A percentile compares a stretch with the other conserved stretches of the same genome.
phyloP scores from a whole-genome alignment of 2,797 vertebrate species.

The Gallinago solitaria region DNA sequence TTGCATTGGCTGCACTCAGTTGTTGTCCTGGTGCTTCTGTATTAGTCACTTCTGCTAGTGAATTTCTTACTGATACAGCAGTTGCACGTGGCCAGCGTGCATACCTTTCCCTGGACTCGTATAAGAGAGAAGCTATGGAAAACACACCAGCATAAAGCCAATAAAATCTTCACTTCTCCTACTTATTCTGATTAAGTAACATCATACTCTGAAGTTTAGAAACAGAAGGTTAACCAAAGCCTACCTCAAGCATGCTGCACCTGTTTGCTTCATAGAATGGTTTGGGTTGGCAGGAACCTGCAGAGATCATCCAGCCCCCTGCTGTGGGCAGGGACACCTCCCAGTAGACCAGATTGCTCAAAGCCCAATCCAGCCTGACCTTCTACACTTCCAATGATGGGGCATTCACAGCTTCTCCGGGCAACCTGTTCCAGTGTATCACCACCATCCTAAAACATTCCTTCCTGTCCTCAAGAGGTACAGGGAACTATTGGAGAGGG shows the following conservation, averaged over 20 bases:
- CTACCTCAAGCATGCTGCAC: neutral
- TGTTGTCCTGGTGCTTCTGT: neutral
- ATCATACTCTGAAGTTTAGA: neutral
- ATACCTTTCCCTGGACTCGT: neutral
- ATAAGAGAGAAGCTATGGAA: neutral
- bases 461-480: neutral
- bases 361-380: neutral
- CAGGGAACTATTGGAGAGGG: no score
- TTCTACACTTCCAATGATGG: neutral
- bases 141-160: neutral
- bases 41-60: neutral
- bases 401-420: neutral
- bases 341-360: neutral
- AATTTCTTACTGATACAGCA: neutral
- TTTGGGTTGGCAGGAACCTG: neutral
- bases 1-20: neutral
- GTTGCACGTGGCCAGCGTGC: neutral
- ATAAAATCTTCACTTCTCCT: neutral
- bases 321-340: rapidly evolving
- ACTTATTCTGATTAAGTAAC: neutral
- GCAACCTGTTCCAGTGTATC: neutral
- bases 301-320: neutral
- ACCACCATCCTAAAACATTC: neutral
- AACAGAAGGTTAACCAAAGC: neutral
- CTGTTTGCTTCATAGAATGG: neutral